Conservation (phyloP, 2,888 invertebrate species). For the Megalurothrips usitatus region DNA sequence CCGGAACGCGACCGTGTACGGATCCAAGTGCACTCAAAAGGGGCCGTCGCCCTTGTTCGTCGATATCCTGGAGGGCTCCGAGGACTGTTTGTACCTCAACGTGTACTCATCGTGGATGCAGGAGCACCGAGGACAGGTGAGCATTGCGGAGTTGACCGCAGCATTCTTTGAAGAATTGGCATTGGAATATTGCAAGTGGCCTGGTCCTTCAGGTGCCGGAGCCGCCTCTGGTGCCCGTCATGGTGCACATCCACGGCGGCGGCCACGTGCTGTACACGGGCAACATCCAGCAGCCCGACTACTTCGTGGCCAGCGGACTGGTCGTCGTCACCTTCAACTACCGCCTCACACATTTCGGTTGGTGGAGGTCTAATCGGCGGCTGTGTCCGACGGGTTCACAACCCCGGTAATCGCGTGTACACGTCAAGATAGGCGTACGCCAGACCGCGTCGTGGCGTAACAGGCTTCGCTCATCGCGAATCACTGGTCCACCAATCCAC, state of each 20-base stretch:
- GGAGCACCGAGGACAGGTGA: not conserved
- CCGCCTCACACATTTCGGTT: not conserved
- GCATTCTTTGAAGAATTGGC: no score
- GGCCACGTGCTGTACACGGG: not conserved
- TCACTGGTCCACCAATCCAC: no score
- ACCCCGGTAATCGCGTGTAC: no score
- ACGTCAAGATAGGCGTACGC: no score
- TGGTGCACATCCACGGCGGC: not conserved
- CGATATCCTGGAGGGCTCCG: not conserved
- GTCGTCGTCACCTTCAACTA: constrained; percentile 16
- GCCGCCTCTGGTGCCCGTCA: not conserved
- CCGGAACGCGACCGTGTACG: not conserved
- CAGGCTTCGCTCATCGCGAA: no score
- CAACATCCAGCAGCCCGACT: not conserved
- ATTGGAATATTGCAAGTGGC: no score
- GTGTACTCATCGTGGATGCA: not conserved
- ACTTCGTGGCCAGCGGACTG: not conserved
- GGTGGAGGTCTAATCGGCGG: no score
- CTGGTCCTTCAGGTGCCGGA: no score
- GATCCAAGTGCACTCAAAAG: not conserved
- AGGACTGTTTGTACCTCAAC: not conserved
- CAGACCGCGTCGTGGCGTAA: no score
- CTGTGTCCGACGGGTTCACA: no score
- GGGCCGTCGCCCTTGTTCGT: not conserved
- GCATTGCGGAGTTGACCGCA: no score